Base-by-base conservation (phyloP, 1,140 invertebrate species). In the Drosophila erecta region DNA sequence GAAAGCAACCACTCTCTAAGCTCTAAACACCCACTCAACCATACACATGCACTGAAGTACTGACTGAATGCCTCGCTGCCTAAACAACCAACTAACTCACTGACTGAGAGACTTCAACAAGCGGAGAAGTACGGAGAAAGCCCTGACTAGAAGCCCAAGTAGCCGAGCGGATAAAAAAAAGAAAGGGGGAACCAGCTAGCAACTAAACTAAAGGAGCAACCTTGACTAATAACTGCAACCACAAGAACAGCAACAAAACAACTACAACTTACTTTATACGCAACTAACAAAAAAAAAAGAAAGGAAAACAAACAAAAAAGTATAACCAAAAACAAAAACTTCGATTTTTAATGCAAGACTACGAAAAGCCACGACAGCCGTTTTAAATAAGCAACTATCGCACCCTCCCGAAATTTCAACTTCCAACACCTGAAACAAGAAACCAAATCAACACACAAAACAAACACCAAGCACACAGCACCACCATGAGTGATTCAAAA, bases 401-500 rank as follows among this genome's bases (percentile, higher is more conserved):
- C 83, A 86, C 65, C 33, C 50, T 78, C 55, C 47, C 51, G 37
- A 70, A 61, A 61, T 64, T 64, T 50, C 38, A 67, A 59, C 47
- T 76, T 76, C 55, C 50, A 65, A 83, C 62, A 60, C 47, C 46
- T 14, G 46, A 15, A 50, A 50, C n/a, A 50, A 60, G 14, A 35
- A 49, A 38, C 38, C 22, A 17, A 69, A 40, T 30, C 30, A 30
- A 10, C 30, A 30, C 30, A 30, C 30, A 30, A 30, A 30, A 4
- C 33, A 35, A 15, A 30, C 46, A 40, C 40, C 15, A 24, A 27
- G 38, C 51, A 67, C 44, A 60, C 37, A 71, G 71, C 76, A 83
- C 75, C 79, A 89, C 81, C 76, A 81, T 86, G 81, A 91, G 89
- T 91, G 85, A 86, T 91, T 91, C 90, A 91, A 78, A 76, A 73